phyloP scores from a whole-genome alignment of 2,113 vertebrate species.

The Oncorhynchus kisutch region DNA sequence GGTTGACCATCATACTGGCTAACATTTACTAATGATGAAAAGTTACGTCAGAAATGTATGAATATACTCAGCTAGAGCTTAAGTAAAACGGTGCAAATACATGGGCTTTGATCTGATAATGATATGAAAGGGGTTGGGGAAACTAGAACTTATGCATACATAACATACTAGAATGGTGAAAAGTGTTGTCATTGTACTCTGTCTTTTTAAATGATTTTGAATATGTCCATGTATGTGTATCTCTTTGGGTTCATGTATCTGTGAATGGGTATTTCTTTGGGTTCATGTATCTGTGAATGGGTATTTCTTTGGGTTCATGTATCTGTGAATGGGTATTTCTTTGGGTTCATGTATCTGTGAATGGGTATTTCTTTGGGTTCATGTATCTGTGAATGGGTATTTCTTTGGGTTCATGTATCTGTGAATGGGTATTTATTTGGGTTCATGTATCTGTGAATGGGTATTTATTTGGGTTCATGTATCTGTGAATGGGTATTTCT shows the following conservation, averaged over 20 bases:
- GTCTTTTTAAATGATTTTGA: background rate
- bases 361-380: conserved; percentile 37
- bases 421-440: conserved; percentile 45
- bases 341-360: conserved; percentile 38
- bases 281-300: conserved; percentile 44
- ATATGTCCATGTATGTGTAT: background rate
- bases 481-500: conserved; percentile 34
- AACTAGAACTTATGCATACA: background rate
- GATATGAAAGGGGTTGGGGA: conserved; percentile 7
- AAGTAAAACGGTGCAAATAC: conserved; percentile 37
- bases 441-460: conserved; percentile 45
- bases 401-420: conserved; percentile 30
- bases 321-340: background rate
- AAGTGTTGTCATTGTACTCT: conserved; percentile 5
- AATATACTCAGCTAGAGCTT: conserved; percentile 53
- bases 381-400: conserved; percentile 49
- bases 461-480: conserved; percentile 32
- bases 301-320: conserved; percentile 31
- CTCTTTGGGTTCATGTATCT: conserved; percentile 3
- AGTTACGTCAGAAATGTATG: conserved; percentile 54
- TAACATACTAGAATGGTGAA: background rate
- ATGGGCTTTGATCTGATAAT: conserved; percentile 30
- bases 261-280: background rate
- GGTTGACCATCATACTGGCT: conserved; percentile 42
- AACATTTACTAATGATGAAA: conserved; percentile 52